These are phyloP conservation scores for Ranitomeya imitator DNA, from an alignment of 2,113 vertebrate genomes.

Conservation along the genomic window DNA sequence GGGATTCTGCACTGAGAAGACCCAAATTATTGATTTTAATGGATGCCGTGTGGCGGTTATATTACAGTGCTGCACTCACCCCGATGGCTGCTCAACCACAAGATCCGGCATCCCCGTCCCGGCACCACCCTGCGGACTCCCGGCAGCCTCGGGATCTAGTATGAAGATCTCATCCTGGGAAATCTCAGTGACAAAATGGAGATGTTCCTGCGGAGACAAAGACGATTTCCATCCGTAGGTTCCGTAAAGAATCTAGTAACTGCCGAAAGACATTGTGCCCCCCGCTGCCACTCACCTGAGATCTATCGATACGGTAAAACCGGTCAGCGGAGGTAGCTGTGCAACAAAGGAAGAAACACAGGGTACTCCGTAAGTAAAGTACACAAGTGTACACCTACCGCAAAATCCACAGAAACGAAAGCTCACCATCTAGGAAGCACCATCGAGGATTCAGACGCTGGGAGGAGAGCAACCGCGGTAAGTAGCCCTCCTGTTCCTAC, in stretches of 20 bases:
- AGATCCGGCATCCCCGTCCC: slow-evolving; percentile 91
- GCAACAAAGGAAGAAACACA: slow-evolving; percentile 22
- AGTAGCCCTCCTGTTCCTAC: slow-evolving; percentile 83
- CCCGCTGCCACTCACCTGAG: slow-evolving; percentile 81
- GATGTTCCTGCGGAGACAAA: slow-evolving; percentile 83
- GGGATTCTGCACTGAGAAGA: no score
- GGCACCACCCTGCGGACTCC: slow-evolving; percentile 71
- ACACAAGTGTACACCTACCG: not conserved
- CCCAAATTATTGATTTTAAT: no score
- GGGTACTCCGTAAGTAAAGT: not conserved
- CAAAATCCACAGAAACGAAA: not conserved
- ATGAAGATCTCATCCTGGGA: slow-evolving; percentile 98
- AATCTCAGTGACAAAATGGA: slow-evolving; percentile 98
- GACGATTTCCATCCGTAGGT: slow-evolving; percentile 28
- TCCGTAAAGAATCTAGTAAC: not conserved
- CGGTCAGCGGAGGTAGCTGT: slow-evolving; percentile 95
- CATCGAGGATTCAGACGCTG: slow-evolving; percentile 91
- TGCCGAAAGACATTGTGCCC: not conserved
- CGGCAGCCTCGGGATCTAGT: slow-evolving; percentile 85
- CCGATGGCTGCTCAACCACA: slow-evolving; percentile 87
- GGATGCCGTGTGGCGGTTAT: no score
- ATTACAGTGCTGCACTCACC: slow-evolving; percentile 68
- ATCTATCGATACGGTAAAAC: slow-evolving; percentile 97
- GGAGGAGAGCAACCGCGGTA: slow-evolving; percentile 81
- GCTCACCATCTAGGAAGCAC: slow-evolving; percentile 99